Conservation (phyloP, 2,888 invertebrate genomes). For the Trilocha varians region DNA sequence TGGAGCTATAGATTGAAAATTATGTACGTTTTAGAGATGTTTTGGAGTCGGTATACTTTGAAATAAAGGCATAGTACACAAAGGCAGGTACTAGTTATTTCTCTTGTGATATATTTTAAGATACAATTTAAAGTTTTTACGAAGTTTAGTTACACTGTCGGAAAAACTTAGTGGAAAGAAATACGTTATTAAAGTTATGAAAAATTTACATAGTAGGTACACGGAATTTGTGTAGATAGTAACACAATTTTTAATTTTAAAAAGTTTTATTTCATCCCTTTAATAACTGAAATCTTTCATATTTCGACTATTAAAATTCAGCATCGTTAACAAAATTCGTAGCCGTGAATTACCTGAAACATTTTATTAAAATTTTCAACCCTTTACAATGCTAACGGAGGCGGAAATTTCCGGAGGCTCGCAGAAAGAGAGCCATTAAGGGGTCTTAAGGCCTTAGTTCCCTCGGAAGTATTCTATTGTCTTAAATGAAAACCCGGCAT, state of each 20-base stretch:
- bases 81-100: too few species aligned
- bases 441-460: slow-evolving; percentile 64
- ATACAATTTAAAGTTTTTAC: too few species aligned
- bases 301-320: neutral
- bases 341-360: slow-evolving; percentile 11
- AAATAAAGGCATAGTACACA: too few species aligned
- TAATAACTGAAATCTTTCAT: neutral
- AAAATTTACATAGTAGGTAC: too few species aligned
- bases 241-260: too few species aligned
- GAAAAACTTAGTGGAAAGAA: too few species aligned
- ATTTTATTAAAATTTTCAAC: slow-evolving; percentile 44
- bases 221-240: too few species aligned
- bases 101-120: too few species aligned
- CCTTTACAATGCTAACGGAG: slow-evolving; percentile 28
- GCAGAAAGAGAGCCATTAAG: slow-evolving; percentile 58
- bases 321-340: neutral
- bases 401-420: slow-evolving; percentile 42
- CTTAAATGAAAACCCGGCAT: neutral
- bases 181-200: too few species aligned
- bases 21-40: neutral
- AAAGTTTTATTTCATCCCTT: neutral
- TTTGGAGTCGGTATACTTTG: too few species aligned
- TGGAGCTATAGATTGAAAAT: neutral
- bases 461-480: slow-evolving; percentile 27
- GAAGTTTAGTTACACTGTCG: too few species aligned